phyloP scores from a whole-genome alignment of 2,797 vertebrate genomes.

The Diplodus sargus region DNA sequence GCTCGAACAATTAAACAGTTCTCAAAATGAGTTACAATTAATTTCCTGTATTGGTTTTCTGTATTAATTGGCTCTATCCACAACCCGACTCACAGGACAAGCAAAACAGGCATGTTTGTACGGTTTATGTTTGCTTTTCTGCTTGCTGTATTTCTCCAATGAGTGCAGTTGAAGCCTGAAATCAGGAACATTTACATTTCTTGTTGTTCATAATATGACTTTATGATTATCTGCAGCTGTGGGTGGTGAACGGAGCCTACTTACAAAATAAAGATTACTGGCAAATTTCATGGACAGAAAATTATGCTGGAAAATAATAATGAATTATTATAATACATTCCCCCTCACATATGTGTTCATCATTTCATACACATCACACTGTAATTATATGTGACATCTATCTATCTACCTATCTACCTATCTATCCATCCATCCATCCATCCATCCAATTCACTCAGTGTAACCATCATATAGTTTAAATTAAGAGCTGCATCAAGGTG shows the following conservation, averaged over 20 bases:
- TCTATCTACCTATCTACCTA: too few species aligned
- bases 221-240: slow-evolving; percentile 1
- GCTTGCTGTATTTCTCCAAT: not conserved
- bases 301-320: not conserved
- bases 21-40: not conserved
- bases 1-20: not conserved
- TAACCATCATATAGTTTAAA: too few species aligned
- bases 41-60: not conserved
- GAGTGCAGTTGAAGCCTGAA: not conserved
- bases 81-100: not conserved
- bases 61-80: too few species aligned
- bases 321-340: not conserved
- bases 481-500: too few species aligned
- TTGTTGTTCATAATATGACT: not conserved
- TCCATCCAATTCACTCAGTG: too few species aligned
- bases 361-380: slow-evolving; percentile 40
- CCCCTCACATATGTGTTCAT: slow-evolving; percentile 30
- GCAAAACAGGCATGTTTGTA: not conserved
- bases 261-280: not conserved
- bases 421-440: too few species aligned
- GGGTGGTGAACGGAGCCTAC: not conserved
- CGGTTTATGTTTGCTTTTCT: not conserved
- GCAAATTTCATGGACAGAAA: not conserved
- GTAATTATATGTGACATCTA: slow-evolving; percentile 39
- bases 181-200: not conserved